These are phyloP conservation scores for Alloscopus bannaensis DNA, from an alignment of 2,888 invertebrate species.

Conservation along the genomic window DNA sequence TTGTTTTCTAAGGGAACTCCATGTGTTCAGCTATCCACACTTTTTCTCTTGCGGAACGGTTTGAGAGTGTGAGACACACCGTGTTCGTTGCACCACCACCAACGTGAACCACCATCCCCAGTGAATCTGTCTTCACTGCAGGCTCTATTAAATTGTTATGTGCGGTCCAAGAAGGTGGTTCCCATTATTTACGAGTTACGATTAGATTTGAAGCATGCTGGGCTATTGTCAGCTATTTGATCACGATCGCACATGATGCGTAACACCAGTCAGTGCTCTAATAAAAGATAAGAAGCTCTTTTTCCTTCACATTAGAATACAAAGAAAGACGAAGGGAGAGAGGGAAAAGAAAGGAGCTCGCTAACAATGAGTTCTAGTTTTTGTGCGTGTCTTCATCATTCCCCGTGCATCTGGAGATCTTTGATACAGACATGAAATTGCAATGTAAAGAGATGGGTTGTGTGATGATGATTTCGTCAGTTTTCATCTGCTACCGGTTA, in stretches of 20 bases:
- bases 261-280: conserved; percentile 65
- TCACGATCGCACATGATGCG: conserved; percentile 67
- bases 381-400: too few relatives aligned
- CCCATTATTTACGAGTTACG: conserved; percentile 67
- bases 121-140: conserved; percentile 64
- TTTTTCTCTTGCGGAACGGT: conserved; percentile 1
- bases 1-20: too few relatives aligned
- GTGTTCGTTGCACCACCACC: neutral
- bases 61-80: neutral
- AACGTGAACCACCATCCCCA: conserved; percentile 51
- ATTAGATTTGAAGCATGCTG: conserved; percentile 66
- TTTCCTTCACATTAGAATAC: conserved; percentile 56
- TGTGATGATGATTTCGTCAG: conserved; percentile 7
- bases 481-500: too few relatives aligned
- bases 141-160: conserved; percentile 66
- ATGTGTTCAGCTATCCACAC: too few relatives aligned
- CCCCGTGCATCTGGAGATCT: conserved; percentile 12
- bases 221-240: conserved; percentile 66
- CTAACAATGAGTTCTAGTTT: too few relatives aligned
- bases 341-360: neutral
- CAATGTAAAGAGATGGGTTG: neutral
- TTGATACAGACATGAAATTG: neutral
- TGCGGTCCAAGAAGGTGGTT: conserved; percentile 66
- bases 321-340: conserved; percentile 19
- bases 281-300: conserved; percentile 66